These are phyloP conservation scores for Agonopterix arenella DNA, from an alignment of 2,888 invertebrate genomes.

Conservation along the genomic window DNA sequence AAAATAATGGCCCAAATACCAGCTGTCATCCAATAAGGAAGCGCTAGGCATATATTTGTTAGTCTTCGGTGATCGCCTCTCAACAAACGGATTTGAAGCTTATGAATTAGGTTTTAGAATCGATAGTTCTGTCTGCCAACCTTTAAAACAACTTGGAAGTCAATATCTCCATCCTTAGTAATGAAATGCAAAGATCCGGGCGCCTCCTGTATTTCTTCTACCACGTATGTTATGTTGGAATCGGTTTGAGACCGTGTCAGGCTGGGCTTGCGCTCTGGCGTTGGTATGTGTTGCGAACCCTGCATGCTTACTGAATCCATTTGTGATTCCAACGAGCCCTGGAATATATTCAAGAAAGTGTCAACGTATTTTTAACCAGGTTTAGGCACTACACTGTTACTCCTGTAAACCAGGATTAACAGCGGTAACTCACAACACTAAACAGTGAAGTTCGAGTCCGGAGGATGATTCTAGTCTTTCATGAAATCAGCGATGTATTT, in stretches of 20 bases:
- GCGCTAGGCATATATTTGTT: no score
- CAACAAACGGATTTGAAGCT: neutral
- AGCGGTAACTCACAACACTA: no score
- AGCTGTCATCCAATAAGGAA: no score
- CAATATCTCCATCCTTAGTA: conserved; percentile 95
- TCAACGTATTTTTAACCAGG: neutral
- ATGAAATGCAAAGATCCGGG: conserved; percentile 94
- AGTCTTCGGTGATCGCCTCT: no score
- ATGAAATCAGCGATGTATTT: no score
- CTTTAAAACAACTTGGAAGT: conserved; percentile 91
- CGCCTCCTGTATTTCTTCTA: conserved; percentile 91
- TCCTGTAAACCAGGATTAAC: no score
- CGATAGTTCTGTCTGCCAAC: conserved; percentile 46
- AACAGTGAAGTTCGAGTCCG: no score
- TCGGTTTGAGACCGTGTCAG: conserved; percentile 93
- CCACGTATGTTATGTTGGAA: conserved; percentile 92
- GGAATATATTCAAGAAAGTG: conserved; percentile 3
- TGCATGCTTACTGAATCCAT: conserved; percentile 84
- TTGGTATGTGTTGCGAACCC: conserved; percentile 72
- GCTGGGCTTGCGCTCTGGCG: conserved; percentile 82
- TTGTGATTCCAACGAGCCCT: conserved; percentile 92
- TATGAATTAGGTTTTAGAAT: neutral
- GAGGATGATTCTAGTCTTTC: no score
- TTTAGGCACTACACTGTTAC: no score
- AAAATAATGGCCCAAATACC: no score